Evolutionary conservation across 92 coral and sea anemone species (phyloP).

Genomic region (Epizoanthus rinbou): DNA sequence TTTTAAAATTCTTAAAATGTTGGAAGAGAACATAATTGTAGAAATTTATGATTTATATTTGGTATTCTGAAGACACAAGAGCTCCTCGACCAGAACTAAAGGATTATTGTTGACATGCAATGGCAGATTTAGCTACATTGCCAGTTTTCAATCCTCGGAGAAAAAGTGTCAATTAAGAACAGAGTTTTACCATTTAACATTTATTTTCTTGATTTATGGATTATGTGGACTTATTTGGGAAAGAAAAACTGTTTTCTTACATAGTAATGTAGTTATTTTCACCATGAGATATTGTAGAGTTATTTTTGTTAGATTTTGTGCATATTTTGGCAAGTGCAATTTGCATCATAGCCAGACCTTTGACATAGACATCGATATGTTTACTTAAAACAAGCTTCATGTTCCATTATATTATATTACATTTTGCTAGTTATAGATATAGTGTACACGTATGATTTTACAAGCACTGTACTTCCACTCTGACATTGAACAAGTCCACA

Average conservation of each 20-base stretch:
- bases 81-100: slow-evolving; percentile 16
- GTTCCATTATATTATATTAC: neutral
- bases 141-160: neutral
- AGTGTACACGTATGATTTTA: neutral
- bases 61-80: neutral
- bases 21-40: neutral
- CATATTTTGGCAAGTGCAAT: neutral
- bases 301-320: neutral
- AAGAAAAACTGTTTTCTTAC: neutral
- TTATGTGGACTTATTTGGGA: neutral
- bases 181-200: neutral
- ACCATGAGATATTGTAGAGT: neutral
- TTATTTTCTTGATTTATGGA: neutral
- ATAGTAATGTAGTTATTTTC: neutral
- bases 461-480: neutral
- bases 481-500: neutral
- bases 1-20: too few species aligned
- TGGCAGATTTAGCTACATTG: slow-evolving; percentile 11
- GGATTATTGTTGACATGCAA: neutral
- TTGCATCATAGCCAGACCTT: slow-evolving; percentile 5
- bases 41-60: neutral
- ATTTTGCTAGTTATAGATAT: neutral
- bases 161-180: neutral
- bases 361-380: slow-evolving; percentile 14
- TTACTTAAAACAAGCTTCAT: neutral